Base-by-base conservation (phyloP, 2,888 invertebrate species). In the Leptura quadrifasciata region DNA sequence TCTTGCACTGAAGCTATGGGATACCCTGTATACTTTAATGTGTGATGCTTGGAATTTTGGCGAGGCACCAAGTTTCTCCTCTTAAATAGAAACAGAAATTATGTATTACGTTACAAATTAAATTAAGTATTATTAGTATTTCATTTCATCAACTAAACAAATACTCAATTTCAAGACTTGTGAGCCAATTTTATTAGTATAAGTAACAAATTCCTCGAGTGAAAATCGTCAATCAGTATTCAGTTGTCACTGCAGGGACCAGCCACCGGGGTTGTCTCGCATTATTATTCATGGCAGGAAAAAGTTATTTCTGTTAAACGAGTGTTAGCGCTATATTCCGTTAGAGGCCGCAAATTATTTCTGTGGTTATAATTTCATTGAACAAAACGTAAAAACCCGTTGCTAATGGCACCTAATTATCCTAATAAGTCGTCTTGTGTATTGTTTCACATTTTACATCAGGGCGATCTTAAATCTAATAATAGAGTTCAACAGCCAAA, bases 401-500 rank as follows among this genome's bases (percentile, higher is more conserved):
- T 20, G 21, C 10, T 21, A 57, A 57, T 57, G 5, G 5, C 20
- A 20, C 57, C 21, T 57, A 57, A 57, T 57, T 21, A 57, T 20
- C 57, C 47, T 47, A 47, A 47, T 47, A 47, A n/a, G n/a, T n/a
- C 1, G 47, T 47, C n/a, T 47, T 4, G 1, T 21, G 57, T 21
- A 57, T 57, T 57, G 57, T 57, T 57, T 57, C 18, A 21, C 10
- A 57, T 57, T 57, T 57, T 15, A 57, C 5, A 21, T 21, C 21
- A 18, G 21, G 4, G 21, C 57, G 57, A 21, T 21, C 21, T 21
- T 21, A 12, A 57, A 57, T 57, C 57, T 21, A 21, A 57, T 20
- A 20, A 57, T 15, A 15, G 57, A 57, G 57, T 57, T 57, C 57
- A 57, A 57, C 57, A 57, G 57, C 57, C 57, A 57, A 57, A 57